Conservation (phyloP, 1,140 invertebrate species). For the Drosophila elegans region DNA sequence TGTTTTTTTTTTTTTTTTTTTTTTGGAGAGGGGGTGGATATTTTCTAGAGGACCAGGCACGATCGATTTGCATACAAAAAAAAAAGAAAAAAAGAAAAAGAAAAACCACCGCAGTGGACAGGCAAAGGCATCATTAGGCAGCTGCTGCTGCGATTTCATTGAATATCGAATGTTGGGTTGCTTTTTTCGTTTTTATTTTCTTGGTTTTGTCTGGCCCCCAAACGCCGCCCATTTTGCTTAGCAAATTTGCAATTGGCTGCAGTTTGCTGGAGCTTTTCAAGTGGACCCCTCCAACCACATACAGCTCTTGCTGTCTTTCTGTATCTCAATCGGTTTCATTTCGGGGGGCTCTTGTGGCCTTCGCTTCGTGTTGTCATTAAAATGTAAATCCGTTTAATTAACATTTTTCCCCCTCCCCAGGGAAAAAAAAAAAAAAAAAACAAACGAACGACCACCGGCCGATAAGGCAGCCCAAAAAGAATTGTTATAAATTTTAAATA, state of each 20-base stretch:
- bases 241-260: conserved; percentile 79
- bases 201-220: conserved; percentile 11
- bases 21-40: background rate
- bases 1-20: background rate
- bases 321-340: conserved; percentile 63
- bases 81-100: conserved; percentile 32
- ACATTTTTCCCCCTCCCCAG: conserved; percentile 51
- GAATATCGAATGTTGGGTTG: conserved; percentile 37
- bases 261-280: conserved; percentile 5
- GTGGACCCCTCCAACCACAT: background rate
- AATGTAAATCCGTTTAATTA: conserved; percentile 83
- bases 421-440: background rate
- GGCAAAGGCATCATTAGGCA: conserved; percentile 45
- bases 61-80: conserved; percentile 56
- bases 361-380: conserved; percentile 79
- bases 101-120: conserved; percentile 16
- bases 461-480: conserved; percentile 56
- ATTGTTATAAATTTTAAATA: conserved; percentile 82
- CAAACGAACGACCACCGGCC: conserved; percentile 57
- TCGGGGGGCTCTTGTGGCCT: conserved; percentile 30
- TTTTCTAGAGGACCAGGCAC: conserved; percentile 16
- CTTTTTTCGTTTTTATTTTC: background rate
- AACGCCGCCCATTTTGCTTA: conserved; percentile 78
- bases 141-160: conserved; percentile 26
- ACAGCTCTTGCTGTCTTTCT: conserved; percentile 32